Evolutionary conservation across 1,140 invertebrate genomes (phyloP).

Genomic region (Drosophila watanabei): DNA sequence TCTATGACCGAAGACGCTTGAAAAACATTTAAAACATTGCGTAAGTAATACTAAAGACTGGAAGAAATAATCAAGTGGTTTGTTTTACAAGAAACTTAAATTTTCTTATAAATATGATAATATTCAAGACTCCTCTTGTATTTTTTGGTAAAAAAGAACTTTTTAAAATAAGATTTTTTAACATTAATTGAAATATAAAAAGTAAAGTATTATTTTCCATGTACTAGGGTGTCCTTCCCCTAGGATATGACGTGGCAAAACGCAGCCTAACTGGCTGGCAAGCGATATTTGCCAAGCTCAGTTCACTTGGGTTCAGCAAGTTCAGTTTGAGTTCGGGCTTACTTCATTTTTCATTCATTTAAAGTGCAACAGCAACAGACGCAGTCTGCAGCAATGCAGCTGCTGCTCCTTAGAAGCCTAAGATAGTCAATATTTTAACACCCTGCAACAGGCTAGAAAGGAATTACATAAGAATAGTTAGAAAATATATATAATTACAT

Average conservation of each 20-base stretch:
- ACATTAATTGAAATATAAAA: not conserved
- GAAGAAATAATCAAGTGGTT: not conserved
- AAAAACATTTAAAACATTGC: slow-evolving; percentile 40
- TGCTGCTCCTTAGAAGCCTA: slow-evolving; percentile 10
- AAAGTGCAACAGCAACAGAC: slow-evolving; percentile 56
- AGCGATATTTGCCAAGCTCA: slow-evolving; percentile 61
- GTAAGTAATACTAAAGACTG: slow-evolving; percentile 29
- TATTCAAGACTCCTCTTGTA: not conserved
- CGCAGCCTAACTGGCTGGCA: slow-evolving; percentile 72
- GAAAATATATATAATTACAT: too few species aligned
- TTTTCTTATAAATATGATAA: not conserved
- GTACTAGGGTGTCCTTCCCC: not conserved
- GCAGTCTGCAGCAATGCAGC: slow-evolving; percentile 45
- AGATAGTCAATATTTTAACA: slow-evolving; percentile 1
- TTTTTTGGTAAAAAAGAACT: not conserved
- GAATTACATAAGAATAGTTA: too few species aligned
- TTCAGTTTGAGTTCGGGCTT: slow-evolving; percentile 49
- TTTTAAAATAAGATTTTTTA: too few species aligned
- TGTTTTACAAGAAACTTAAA: not conserved
- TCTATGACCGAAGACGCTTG: slow-evolving; percentile 32
- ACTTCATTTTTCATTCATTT: slow-evolving; percentile 81
- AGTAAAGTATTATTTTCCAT: not conserved
- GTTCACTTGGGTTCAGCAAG: slow-evolving; percentile 44
- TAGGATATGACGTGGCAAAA: slow-evolving; percentile 65
- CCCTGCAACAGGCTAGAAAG: not conserved